Conservation (phyloP, 2,888 invertebrate species). For the Cosmorhoe ocellata region DNA sequence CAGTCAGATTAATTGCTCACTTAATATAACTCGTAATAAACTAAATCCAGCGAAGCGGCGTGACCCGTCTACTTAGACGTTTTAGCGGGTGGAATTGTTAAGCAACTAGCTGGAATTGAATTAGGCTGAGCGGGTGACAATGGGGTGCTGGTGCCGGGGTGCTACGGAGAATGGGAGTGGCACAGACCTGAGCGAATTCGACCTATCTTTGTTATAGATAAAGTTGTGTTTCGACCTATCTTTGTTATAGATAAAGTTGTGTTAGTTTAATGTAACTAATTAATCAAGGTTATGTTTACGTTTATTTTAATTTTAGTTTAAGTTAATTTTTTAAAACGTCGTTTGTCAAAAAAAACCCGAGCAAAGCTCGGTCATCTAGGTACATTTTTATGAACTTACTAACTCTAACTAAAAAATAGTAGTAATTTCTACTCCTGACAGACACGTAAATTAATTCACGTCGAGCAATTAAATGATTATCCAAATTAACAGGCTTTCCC, state of each 20-base stretch:
- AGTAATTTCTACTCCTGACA: not conserved
- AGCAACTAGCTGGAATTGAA: conserved; percentile 66
- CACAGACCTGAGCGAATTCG: conserved; percentile 32
- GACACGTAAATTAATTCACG: conserved; percentile 10
- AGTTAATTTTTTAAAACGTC: too few species aligned
- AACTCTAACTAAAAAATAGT: not conserved
- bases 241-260: conserved; percentile 27
- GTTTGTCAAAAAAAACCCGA: too few species aligned
- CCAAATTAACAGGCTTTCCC: conserved; percentile 47
- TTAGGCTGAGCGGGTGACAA: conserved; percentile 56
- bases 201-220: conserved; percentile 39
- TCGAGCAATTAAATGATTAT: conserved; percentile 26
- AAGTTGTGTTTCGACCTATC: conserved; percentile 37
- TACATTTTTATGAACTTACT: too few species aligned
- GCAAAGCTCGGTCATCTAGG: too few species aligned
- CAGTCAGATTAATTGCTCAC: conserved; percentile 61
- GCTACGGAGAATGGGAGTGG: conserved; percentile 24
- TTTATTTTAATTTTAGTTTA: conserved; percentile 6
- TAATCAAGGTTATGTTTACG: conserved; percentile 4
- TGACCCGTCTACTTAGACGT: conserved; percentile 67
- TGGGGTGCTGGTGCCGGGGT: conserved; percentile 28
- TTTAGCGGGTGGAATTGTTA: conserved; percentile 66
- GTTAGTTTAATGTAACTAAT: conserved; percentile 22
- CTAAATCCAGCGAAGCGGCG: conserved; percentile 61
- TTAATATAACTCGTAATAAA: conserved; percentile 69